Base-by-base conservation (phyloP, 1,140 invertebrate genomes). In the Atta cephalotes region DNA sequence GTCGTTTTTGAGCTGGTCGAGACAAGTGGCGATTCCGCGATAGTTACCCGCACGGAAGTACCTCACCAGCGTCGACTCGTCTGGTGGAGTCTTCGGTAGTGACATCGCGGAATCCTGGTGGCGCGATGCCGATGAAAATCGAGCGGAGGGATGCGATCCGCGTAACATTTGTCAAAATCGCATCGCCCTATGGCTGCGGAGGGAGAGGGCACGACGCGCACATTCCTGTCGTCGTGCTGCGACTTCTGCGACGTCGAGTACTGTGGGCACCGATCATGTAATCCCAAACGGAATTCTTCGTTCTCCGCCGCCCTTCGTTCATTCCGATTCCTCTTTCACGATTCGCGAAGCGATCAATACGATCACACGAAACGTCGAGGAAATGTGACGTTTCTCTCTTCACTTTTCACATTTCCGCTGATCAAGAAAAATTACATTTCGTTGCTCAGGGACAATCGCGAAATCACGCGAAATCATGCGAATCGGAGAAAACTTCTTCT, bases 1-100 rank as follows among this genome's bases (percentile, higher is more conserved):
- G 10, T 95, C 93, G 0, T 78, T 92, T 60, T 94, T 95, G 25
- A 95, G 53, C 0, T 79, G 84, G 14, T 56, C 86, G 28, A 95
- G 88, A 63, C 89, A 92, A 0, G 85, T 84, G 1, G 88, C 81
- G 60, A 95, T 93, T 0, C 87, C 90, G 2, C 77, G 77, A 56
- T 92, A 91, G 0, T 88, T 89, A 3, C 92, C 79, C 1, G 62
- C 25, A 74, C 91, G 92, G 0, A 93, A 49, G 60, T 92, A 76
- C 79, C 90, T 92, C 62, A 87, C 86, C 78, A 95, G 71, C 68
- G 93, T 91, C 35, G 28, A 14, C 6, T 79, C 77, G 39, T 79
- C 45, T 58, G 60, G 16, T 45, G 12, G 12, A 1, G 28, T 16
- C 16, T 35, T 31, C 10, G 45, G 0, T 6, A 21, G 3, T 18